phyloP scores from a whole-genome alignment of 2,113 vertebrate species.

The Sinocyclocheilus anophthalmus region DNA sequence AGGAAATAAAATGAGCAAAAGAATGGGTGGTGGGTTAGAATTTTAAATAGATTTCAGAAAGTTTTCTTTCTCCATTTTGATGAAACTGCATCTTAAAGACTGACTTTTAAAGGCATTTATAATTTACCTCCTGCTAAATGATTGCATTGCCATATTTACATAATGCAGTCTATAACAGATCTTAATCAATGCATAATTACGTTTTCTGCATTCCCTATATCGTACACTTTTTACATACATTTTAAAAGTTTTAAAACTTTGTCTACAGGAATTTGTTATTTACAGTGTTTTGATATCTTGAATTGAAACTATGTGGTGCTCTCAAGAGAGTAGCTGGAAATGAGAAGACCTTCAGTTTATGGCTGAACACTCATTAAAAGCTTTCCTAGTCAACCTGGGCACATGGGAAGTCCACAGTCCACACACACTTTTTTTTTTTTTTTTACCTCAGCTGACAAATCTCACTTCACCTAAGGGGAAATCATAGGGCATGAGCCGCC shows the following conservation, averaged over 20 bases:
- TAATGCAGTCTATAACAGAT: not conserved
- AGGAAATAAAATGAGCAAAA: slow-evolving; percentile 37
- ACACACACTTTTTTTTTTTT: not conserved
- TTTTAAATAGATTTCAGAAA: slow-evolving; percentile 20
- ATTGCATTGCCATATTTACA: not conserved
- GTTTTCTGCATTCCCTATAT: not conserved
- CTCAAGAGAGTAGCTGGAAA: slow-evolving; percentile 14
- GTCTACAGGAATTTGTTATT: not conserved
- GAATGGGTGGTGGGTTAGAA: slow-evolving; percentile 23
- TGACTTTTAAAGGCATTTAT: not conserved
- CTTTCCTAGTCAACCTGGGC: slow-evolving; percentile 29
- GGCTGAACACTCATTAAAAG: slow-evolving; percentile 47
- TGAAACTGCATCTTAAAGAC: not conserved
- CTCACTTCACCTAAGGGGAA: slow-evolving; percentile 22
- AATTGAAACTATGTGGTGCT: not conserved
- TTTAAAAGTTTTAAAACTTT: not conserved
- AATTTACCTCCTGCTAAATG: not conserved
- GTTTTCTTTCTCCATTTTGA: not conserved
- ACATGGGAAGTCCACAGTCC: slow-evolving; percentile 10
- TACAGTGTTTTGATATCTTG: slow-evolving; percentile 3
- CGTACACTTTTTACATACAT: not conserved
- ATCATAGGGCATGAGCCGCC: not conserved
- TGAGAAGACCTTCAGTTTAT: slow-evolving; percentile 40
- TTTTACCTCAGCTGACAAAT: slow-evolving; percentile 6
- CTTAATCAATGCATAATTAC: not conserved